Percentiles rank a stretch among this genome's conserved stretches.
Conservation (phyloP, 2,888 invertebrate species). For the Lepidonotus clava region DNA sequence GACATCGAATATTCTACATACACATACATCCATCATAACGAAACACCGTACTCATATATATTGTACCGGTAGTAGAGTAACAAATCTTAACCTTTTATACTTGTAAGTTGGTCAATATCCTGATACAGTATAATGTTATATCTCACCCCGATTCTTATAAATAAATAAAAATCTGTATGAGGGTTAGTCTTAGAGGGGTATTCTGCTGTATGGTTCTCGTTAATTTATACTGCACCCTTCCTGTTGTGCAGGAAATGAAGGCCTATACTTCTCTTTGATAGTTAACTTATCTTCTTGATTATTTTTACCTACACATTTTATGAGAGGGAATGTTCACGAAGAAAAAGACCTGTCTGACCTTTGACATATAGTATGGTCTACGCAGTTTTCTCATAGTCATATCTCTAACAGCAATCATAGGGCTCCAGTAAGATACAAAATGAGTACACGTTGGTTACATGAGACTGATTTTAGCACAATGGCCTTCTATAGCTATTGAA, state of each 20-base stretch:
- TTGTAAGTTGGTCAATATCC: background rate
- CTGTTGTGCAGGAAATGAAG: too few species aligned
- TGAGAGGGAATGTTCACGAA: conserved; percentile 15
- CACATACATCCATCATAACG: background rate
- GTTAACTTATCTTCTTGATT: background rate
- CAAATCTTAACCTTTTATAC: background rate
- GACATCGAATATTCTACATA: background rate
- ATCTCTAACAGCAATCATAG: conserved; percentile 24
- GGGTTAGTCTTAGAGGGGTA: background rate
- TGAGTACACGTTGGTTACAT: background rate
- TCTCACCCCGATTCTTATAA: background rate
- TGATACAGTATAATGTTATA: too few species aligned
- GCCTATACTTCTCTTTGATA: background rate
- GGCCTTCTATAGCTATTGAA: too few species aligned
- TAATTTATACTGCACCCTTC: background rate
- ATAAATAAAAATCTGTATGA: background rate
- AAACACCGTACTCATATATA: background rate
- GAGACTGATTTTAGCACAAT: background rate
- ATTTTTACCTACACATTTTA: background rate
- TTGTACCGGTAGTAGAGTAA: background rate
- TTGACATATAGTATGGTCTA: background rate
- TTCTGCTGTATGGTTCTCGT: background rate
- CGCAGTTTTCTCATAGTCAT: background rate
- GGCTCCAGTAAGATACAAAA: background rate
- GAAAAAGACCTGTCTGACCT: background rate